phyloP scores from a whole-genome alignment of 2,113 vertebrate species.

The Triplophysa siluroides region DNA sequence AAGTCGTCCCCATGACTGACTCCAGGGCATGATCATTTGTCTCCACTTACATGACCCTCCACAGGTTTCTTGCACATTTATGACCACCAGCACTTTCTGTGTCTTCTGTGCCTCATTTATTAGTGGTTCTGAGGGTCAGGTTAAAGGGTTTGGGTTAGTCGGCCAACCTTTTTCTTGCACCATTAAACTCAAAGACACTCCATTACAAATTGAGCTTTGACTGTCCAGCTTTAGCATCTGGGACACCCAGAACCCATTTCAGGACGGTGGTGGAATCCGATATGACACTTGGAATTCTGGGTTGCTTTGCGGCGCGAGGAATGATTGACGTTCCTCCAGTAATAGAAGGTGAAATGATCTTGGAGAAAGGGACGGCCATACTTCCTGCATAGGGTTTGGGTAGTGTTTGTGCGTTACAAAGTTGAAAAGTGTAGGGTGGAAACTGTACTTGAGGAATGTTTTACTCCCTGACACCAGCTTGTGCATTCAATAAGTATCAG shows the following conservation, averaged over 20 bases:
- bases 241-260: constrained; percentile 29
- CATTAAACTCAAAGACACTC: not conserved
- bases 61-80: not conserved
- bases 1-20: constrained; percentile 7
- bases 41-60: not conserved
- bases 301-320: constrained; percentile 11
- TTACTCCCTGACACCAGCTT: not conserved
- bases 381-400: not conserved
- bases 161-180: not conserved
- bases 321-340: constrained; percentile 26
- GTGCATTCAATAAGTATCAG: too few relatives aligned
- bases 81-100: not conserved
- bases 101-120: not conserved
- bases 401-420: not conserved
- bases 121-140: not conserved
- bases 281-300: constrained; percentile 35
- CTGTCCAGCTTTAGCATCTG: constrained; percentile 13
- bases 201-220: not conserved
- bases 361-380: not conserved
- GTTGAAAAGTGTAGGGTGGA: not conserved
- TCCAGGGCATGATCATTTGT: constrained; percentile 2
- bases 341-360: constrained; percentile 34
- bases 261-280: constrained; percentile 25
- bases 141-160: not conserved
- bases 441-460: not conserved